Evolutionary conservation across 2,888 invertebrate species (phyloP), one percentile per base, ranked within the genome.

Genomic region (Meandrusa payeni): DNA sequence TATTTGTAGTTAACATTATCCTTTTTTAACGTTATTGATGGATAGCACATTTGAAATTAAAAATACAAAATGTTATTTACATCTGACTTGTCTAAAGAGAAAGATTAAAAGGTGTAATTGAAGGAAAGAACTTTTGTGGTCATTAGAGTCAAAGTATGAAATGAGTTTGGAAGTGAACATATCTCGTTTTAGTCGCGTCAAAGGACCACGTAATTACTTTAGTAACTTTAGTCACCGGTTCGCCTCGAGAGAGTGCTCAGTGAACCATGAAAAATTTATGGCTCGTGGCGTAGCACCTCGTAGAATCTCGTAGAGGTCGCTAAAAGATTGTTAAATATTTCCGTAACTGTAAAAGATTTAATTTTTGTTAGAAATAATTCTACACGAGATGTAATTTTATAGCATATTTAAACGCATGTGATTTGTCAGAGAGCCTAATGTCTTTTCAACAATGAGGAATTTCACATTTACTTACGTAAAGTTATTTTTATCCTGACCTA

Each of bases 181-280:
- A 11, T 34, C 34, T 34, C 34, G 22, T n/a, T 4, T 33, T 22
- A 20, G 7, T 13, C 6, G 23, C 7, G 23, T 34, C 34, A 34
- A 34, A 34, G 23, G 13, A 12, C 23, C 13, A 15, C 23, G 22
- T 34, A 34, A 34, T 34, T 34, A 34, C 34, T 34, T 24, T 13
- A 34, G 34, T 20, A 12, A 7, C 13, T 7, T 34, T 3, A 3
- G 23, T 24, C 5, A 3, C 9, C 12, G 3, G 15, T 2, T 22
- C 13, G 1, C 27, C 12, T 12, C 12, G 12, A 27, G 12, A 0
- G 12, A 12, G 9, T n/a, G 27, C 6, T 11, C 13, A 2, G 9
- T 34, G 34, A 23, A 34, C 23, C 13, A 9, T 4, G 9, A 2
- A 23, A 13, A 23, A 23, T 13, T 9, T 15, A 24, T 13, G 10